Base-by-base conservation (phyloP, 2,888 invertebrate species). In the Argyresthia albistria region DNA sequence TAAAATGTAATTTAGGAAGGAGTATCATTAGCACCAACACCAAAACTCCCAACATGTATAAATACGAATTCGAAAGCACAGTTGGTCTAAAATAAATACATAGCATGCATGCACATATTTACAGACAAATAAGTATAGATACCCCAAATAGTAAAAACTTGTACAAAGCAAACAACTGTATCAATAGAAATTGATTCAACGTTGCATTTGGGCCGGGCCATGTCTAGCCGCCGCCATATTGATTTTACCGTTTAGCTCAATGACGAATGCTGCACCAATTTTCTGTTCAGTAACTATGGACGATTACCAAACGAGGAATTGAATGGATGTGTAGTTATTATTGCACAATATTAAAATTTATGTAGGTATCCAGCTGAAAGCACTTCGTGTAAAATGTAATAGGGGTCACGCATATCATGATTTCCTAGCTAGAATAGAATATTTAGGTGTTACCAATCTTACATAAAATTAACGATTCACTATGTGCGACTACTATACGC, bases 401-500 rank as follows among this genome's bases (percentile, higher is more conserved):
- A 50, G 69, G 77, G 82, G 82, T 66, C 84, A 83, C 87, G 84
- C 77, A 76, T 80, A 15, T 76, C 74, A 66, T 75, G 69, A 63
- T 66, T 70, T 69, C 87, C 83, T 84, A 82, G 66, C 74, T 73
- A 80, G 74, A 77, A 82, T 80, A 80, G 80, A 83, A 77, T 80
- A 82, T 76, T 80, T 55, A 81, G 80, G 80, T 84, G 80, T 88
- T 88, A 88, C 88, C 88, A 86, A 87, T 86, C 87, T 88, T 88
- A 88, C 88, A 88, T 88, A 87, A 81, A 59, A 79, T 77, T 73
- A 88, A 88, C 87, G 77, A 78, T 83, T 88, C 88, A 88, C 88
- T 88, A 88, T 86, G 77, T 79, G 82, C 87, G 86, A 83, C 81
- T 86, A 88, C 83, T 83, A 79, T 76, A 87, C 86, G 83, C 87